Conservation (phyloP, 2,113 vertebrate genomes). For the Sphyrna mokarran region DNA sequence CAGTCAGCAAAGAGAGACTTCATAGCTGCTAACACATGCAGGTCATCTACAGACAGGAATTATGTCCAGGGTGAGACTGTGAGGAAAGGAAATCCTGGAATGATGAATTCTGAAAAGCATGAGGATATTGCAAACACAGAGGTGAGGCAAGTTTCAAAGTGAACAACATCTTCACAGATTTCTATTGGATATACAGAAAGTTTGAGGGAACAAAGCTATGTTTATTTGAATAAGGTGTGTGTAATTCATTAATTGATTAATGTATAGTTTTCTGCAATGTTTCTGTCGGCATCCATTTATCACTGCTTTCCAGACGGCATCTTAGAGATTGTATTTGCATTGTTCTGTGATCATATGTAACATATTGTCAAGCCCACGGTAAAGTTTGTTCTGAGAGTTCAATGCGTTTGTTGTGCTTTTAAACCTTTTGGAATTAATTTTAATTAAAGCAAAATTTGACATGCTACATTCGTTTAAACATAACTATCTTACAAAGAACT, state of each 20-base stretch:
- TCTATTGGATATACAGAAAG: not conserved
- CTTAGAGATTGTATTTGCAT: not conserved
- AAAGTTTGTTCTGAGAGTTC: no score
- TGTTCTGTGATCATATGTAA: no score
- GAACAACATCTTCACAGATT: not conserved
- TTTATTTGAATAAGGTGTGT: not conserved
- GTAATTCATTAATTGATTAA: no score
- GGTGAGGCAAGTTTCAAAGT: not conserved
- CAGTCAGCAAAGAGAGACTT: conserved; percentile 77
- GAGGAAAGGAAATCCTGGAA: not conserved
- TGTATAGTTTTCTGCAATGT: not conserved
- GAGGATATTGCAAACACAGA: not conserved
- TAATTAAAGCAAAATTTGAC: not conserved
- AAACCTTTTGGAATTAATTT: not conserved
- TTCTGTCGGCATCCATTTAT: not conserved
- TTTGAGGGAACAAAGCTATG: not conserved
- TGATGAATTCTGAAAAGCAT: not conserved
- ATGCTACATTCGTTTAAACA: not conserved
- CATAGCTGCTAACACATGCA: conserved; percentile 76
- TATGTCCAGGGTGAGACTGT: not conserved
- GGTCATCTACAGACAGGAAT: conserved; percentile 49
- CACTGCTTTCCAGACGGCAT: no score
- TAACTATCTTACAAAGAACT: not conserved
- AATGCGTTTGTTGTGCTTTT: no score
- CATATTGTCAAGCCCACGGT: not conserved